Evolutionary conservation across 2,797 vertebrate genomes (phyloP), one percentile per base, ranked within the genome.

Genomic region (Bradypus variegatus): DNA sequence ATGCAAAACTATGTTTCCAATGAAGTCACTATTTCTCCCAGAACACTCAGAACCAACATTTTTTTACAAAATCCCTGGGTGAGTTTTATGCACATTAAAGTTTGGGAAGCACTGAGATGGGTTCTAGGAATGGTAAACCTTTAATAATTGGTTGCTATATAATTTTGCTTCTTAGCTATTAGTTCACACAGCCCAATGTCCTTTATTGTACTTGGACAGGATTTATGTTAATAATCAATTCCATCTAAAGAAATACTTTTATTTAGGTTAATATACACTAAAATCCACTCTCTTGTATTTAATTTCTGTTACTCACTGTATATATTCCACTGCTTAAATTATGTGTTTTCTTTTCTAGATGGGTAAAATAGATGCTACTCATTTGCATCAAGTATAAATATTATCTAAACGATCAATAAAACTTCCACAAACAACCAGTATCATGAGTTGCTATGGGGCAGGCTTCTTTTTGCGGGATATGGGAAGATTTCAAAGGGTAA

Each of bases 401-500:
- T 55, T 83, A 72, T 77, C 83, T 80, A 88, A 33, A 93, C 75
- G 36, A 87, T 94, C 55, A 86, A 5, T 73, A 85, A 58, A 91
- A 65, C 13, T 86, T 72, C 45, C 60, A 4, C 41, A 87, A 10
- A 23, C 62, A 72, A 36, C 38, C 27, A n/a, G 45, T 78, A 58
- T 19, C 29, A n/a, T 38, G 58, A 23, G 12, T 41, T 21, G 27
- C 60, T 79, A 13, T 75, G 4, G 10, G 58, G 8, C 38, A 38
- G 1, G 23, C 33, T 93, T 93, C 72, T 72, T 18, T 81, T 82
- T 70, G 9, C 48, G 91, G 7, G 70, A n/a, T 69, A 55, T 78
- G 73, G 31, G 62, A 11, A 94, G 65, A 79, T 91, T 91, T 77
- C 75, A 94, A 75, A 86, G 90, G n/a, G 9, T 86, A 33, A 60